Conservation (phyloP, 2,888 invertebrate genomes). For the Autographa gamma region DNA sequence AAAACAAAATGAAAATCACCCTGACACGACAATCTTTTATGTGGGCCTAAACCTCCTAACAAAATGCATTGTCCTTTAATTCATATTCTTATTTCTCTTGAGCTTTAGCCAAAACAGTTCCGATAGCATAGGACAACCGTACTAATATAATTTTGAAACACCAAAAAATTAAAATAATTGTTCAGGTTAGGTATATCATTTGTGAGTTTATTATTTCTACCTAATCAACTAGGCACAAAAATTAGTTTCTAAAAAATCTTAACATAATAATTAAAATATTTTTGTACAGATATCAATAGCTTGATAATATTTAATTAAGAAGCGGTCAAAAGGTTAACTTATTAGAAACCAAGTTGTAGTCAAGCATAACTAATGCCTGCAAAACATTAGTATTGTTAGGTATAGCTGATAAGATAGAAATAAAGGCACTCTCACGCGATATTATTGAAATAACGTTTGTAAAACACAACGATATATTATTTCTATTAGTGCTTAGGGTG, state of each 20-base stretch:
- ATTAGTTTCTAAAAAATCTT: background rate
- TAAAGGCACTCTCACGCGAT: background rate
- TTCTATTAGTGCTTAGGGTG: background rate
- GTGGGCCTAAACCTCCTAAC: too few species aligned
- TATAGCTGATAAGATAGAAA: conserved; percentile 5
- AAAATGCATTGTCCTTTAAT: too few species aligned
- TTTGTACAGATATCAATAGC: background rate
- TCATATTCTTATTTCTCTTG: too few species aligned
- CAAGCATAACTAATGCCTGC: background rate
- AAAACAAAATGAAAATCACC: too few species aligned
- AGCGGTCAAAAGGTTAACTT: conserved; percentile 11
- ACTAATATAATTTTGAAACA: too few species aligned
- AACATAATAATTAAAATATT: background rate
- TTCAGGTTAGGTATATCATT: too few species aligned
- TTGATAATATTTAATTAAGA: background rate
- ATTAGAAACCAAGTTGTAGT: background rate
- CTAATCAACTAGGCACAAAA: background rate
- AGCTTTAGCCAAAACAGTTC: too few species aligned
- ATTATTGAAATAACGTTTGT: background rate
- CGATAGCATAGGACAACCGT: too few species aligned
- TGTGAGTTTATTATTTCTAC: too few species aligned
- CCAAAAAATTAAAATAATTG: too few species aligned
- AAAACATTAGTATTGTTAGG: background rate
- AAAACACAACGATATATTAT: background rate
- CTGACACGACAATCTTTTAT: too few species aligned